A percentile compares a stretch with the other conserved stretches of the same genome.
These are phyloP conservation scores for Atrichornis clamosus DNA, from an alignment of 2,113 vertebrate species.

Conservation along the genomic window DNA sequence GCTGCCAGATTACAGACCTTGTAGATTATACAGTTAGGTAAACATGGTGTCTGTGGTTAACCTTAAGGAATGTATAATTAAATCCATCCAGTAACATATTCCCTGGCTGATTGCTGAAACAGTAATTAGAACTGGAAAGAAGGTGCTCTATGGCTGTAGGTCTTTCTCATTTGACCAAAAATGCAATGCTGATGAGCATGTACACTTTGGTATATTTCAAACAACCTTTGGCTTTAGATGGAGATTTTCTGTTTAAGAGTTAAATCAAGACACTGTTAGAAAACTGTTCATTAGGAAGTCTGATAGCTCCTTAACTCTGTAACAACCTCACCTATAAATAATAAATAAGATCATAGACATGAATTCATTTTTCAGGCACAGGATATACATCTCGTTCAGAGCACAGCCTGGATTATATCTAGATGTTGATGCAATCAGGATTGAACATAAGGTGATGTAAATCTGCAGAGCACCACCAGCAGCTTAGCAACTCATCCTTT, in stretches of 20 bases:
- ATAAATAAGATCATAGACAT: background rate
- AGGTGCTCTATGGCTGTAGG: background rate
- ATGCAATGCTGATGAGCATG: background rate
- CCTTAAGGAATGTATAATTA: background rate
- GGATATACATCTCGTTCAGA: background rate
- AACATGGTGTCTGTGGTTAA: background rate
- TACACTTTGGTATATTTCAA: background rate
- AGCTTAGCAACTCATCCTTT: background rate
- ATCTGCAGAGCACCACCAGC: background rate
- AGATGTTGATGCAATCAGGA: background rate
- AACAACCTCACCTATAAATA: background rate
- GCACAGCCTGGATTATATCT: rapidly evolving
- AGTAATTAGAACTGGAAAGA: background rate
- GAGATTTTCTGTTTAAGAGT: background rate
- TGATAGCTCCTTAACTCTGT: background rate
- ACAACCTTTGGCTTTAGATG: background rate
- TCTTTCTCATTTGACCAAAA: background rate
- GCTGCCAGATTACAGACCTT: background rate
- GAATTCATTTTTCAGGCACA: background rate
- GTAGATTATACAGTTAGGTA: background rate
- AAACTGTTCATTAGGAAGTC: background rate
- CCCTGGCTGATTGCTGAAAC: background rate
- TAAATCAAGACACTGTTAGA: background rate
- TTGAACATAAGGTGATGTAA: background rate
- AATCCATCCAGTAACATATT: background rate